A percentile compares a stretch with the other conserved stretches of the same genome.
Conservation (phyloP, 2,797 vertebrate species). For the Falco berigora region DNA sequence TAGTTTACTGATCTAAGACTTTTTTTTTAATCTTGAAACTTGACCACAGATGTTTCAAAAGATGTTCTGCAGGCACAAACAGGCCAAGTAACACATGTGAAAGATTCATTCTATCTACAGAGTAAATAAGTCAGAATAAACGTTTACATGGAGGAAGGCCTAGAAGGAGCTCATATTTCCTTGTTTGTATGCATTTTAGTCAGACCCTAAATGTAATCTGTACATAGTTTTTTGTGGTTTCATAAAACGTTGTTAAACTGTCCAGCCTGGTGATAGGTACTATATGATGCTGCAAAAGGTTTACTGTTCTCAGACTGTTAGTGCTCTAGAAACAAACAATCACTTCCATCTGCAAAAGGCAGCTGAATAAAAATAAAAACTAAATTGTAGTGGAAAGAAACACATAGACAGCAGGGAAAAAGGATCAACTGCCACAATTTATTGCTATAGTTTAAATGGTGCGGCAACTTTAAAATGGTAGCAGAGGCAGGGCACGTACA, state of each 20-base stretch:
- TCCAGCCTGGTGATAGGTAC: slow-evolving; percentile 2
- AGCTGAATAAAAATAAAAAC: slow-evolving; percentile 44
- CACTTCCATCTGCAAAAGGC: slow-evolving; percentile 32
- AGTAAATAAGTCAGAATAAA: slow-evolving; percentile 36
- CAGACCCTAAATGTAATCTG: slow-evolving; percentile 11
- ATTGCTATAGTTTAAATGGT: slow-evolving; percentile 35
- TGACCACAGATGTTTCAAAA: not conserved
- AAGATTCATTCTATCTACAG: not conserved
- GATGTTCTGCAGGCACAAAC: not conserved
- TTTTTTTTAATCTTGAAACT: not conserved
- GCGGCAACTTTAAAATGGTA: not conserved
- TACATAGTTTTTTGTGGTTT: slow-evolving; percentile 23
- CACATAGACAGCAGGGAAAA: not conserved
- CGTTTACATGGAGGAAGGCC: not conserved
- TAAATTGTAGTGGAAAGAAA: slow-evolving; percentile 7
- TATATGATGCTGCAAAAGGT: slow-evolving; percentile 31
- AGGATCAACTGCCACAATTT: slow-evolving; percentile 25
- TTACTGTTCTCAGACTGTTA: slow-evolving; percentile 21
- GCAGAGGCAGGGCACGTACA: not conserved
- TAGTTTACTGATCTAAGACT: not conserved
- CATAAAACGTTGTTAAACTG: slow-evolving; percentile 35
- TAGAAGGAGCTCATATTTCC: slow-evolving; percentile 31
- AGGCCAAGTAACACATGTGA: not conserved
- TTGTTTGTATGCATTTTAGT: slow-evolving; percentile 22
- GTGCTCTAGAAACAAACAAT: slow-evolving; percentile 14